Conservation (phyloP, 1,140 invertebrate species). For the Anastatus disparis region DNA sequence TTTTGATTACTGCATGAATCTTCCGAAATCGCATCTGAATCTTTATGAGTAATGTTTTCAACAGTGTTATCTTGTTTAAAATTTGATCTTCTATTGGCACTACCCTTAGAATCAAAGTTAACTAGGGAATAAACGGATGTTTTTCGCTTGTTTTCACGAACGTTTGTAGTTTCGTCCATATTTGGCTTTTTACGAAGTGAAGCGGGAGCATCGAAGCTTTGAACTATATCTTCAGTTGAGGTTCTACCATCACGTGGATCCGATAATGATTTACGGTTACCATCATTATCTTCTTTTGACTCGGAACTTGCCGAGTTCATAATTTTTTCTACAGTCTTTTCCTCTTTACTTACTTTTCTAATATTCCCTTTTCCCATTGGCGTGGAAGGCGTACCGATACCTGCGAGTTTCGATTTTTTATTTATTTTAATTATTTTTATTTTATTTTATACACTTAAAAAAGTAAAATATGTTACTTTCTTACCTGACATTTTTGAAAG, state of each 20-base stretch:
- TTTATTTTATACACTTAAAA: background rate
- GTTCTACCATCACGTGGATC: constrained; percentile 47
- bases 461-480: background rate
- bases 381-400: constrained; percentile 57
- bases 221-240: constrained; percentile 47
- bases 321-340: constrained; percentile 57
- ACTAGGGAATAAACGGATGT: constrained; percentile 51
- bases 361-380: constrained; percentile 58
- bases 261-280: constrained; percentile 42
- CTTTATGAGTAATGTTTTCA: constrained; percentile 27
- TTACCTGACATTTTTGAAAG: constrained; percentile 57
- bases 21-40: constrained; percentile 36
- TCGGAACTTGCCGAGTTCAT: constrained; percentile 50
- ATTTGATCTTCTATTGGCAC: constrained; percentile 43
- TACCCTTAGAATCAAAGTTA: constrained; percentile 47
- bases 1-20: constrained; percentile 35
- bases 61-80: constrained; percentile 36
- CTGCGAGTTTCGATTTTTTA: constrained; percentile 35
- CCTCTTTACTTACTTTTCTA: constrained; percentile 60
- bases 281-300: constrained; percentile 46
- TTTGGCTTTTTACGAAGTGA: constrained; percentile 43
- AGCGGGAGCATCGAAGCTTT: constrained; percentile 46
- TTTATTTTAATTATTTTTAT: too few relatives aligned
- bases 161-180: constrained; percentile 44
- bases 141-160: constrained; percentile 50